phyloP scores from a whole-genome alignment of 2,113 vertebrate species.

The Axis porcinus region DNA sequence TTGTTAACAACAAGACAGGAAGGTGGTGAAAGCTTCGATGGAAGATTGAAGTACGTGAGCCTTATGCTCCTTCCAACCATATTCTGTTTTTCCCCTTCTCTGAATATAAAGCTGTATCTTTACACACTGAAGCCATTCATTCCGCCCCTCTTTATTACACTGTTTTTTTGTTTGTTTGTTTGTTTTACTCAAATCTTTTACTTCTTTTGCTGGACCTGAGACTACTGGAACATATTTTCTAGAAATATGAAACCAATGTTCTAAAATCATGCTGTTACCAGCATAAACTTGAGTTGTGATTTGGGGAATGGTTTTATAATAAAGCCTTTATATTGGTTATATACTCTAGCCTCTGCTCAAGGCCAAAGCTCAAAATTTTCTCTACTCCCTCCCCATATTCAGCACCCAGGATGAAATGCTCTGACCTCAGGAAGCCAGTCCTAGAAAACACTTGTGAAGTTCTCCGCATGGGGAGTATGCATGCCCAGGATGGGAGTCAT shows the following conservation, averaged over 20 bases:
- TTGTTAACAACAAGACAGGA: not conserved
- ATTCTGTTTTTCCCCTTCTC: not conserved
- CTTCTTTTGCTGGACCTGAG: not conserved
- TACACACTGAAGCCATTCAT: not conserved
- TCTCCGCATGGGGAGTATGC: not conserved
- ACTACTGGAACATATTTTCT: not conserved
- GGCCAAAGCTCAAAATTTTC: not conserved
- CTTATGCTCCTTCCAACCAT: not conserved
- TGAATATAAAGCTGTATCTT: not conserved
- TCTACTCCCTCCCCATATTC: not conserved
- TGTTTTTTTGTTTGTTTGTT: not conserved
- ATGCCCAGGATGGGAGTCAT: not conserved
- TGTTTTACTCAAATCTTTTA: not conserved
- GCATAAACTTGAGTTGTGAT: not conserved
- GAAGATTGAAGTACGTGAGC: not conserved
- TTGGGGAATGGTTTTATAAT: not conserved
- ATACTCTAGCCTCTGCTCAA: not conserved
- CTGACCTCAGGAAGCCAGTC: not conserved
- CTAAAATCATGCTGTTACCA: not conserved
- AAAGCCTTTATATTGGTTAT: not conserved
- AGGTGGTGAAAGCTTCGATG: not conserved
- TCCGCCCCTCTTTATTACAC: not conserved
- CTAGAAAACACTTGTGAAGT: not conserved
- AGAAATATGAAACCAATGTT: not conserved
- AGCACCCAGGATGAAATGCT: not conserved